Conservation (phyloP, 1,140 invertebrate species). For the Microvelia longipes region DNA sequence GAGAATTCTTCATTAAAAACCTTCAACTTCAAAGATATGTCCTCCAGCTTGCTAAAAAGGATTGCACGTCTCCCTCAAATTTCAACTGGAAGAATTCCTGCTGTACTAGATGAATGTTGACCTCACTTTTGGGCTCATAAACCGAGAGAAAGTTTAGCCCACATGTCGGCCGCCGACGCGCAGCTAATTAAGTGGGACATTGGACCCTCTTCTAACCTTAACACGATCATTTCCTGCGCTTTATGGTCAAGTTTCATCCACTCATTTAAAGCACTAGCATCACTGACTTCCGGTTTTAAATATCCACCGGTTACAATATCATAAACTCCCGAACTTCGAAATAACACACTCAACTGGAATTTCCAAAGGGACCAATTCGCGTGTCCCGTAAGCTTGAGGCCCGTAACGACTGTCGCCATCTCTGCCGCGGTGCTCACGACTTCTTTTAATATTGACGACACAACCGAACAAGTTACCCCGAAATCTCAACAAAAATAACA, state of each 20-base stretch:
- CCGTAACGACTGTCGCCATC: neutral
- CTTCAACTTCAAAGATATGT: neutral
- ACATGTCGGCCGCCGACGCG: neutral
- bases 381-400: neutral
- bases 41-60: neutral
- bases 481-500: too few relatives aligned
- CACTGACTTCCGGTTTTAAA: neutral
- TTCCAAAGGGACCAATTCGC: neutral
- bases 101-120: neutral
- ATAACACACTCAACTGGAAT: neutral
- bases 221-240: neutral
- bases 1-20: neutral
- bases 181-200: neutral
- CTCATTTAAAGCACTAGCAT: neutral
- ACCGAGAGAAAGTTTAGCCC: neutral
- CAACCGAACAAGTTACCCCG: neutral
- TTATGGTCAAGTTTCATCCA: neutral
- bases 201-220: neutral
- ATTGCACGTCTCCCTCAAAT: neutral
- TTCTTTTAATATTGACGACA: neutral
- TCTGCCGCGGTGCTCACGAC: neutral
- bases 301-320: neutral
- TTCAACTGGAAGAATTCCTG: neutral
- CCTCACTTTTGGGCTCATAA: neutral
- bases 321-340: neutral